Base-by-base conservation (phyloP, 2,113 vertebrate species). In the Corythoichthys haematopterus region DNA sequence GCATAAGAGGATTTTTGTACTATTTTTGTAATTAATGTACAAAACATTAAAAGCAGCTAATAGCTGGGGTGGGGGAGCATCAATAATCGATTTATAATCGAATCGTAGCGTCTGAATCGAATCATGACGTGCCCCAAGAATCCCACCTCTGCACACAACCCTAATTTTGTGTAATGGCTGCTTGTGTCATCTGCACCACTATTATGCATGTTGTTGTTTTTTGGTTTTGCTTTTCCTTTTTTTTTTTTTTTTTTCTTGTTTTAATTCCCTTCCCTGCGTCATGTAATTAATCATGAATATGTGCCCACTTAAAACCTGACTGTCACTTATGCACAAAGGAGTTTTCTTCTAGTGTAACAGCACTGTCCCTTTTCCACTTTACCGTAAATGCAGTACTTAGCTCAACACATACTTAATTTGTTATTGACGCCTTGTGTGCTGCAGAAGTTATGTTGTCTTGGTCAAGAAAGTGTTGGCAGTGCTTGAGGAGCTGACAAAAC, bases 171-270 rank as follows among this genome's bases (percentile, higher is more conserved):
- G 67, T 51, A 70, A 60, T 51, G 57, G 65, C 64, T 47, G 20
- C 47, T 62, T 78, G 50, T 72, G 47, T 74, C 66, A 55, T 14
- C 57, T 10, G 61, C 65, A 64, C 40, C 51, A 65, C 58, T 57
- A 43, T 8, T 43, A 5, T 7, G 40, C 40, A 1, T 8, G 40
- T 43, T 8, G 40, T 43, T 43, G 6, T 43, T 43, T 43, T 5
- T 43, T 43, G 3, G 38, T 40, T 40, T 40, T 40, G 38, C 38
- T 40, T 43, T 43, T 43, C 9, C 6, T 43, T 69, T 74, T 70
- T 77, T 68, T 69, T 74, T 70, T 77, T 68, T 64, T 62, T 45
- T 68, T 66, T 75, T 74, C 82, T 88, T 28, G 20, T 84, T 64
- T 68, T 68, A 33, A 70, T 74, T 46, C 67, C 65, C 75, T 55